phyloP scores from a whole-genome alignment of 1,140 invertebrate genomes.

The Euschistus heros region DNA sequence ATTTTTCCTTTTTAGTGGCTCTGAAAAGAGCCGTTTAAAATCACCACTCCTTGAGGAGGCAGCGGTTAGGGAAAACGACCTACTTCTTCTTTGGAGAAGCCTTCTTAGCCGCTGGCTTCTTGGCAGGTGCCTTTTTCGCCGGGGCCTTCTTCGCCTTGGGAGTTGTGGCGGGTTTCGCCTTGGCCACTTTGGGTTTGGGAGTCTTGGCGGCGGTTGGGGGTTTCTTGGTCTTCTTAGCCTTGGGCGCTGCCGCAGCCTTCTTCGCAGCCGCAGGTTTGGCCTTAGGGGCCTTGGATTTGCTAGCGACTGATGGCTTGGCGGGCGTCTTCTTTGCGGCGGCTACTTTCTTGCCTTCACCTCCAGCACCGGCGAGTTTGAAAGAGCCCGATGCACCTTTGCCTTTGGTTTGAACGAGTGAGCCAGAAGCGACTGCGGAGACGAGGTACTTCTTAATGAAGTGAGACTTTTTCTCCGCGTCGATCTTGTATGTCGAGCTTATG shows the following conservation, averaged over 20 bases:
- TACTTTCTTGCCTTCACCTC: constrained; percentile 21
- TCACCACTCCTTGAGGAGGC: neutral
- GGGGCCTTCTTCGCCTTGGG: no score
- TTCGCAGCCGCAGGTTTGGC: no score
- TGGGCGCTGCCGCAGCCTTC: neutral
- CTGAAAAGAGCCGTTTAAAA: constrained; percentile 34
- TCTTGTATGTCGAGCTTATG: constrained; percentile 38
- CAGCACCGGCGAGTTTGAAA: constrained; percentile 34
- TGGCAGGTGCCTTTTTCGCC: no score
- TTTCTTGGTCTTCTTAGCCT: constrained; percentile 28
- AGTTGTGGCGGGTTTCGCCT: no score
- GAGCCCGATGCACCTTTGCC: no score
- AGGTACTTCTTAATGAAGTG: constrained; percentile 38
- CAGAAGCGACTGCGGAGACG: constrained; percentile 35
- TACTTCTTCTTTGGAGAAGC: no score
- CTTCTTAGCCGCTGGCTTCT: no score
- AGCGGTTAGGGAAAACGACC: neutral
- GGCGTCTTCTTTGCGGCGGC: constrained; percentile 17
- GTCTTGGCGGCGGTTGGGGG: constrained; percentile 24
- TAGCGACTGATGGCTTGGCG: constrained; percentile 27
- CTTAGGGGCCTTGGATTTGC: constrained; percentile 11
- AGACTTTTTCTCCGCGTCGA: no score
- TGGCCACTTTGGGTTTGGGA: no score
- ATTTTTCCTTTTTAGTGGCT: constrained; percentile 30
- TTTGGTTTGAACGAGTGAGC: constrained; percentile 35